Evolutionary conservation across 2,888 invertebrate species (phyloP), one percentile per base, ranked within the genome.

Genomic region (Spilosoma lubricipeda): DNA sequence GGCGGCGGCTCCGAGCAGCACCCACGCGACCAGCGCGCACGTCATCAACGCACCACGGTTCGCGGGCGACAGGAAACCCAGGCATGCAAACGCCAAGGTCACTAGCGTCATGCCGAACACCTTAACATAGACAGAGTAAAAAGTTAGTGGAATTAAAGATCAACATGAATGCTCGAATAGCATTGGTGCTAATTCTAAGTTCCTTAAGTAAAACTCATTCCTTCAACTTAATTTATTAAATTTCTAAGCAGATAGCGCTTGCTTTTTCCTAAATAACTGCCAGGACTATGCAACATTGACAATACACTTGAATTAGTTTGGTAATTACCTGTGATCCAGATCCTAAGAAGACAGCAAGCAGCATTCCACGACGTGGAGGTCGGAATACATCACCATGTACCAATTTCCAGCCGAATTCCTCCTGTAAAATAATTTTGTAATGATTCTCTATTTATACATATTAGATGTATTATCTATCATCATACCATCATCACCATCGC

Each of bases 41-140:
- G 99, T 99, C 99, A 99, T 99, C 77, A 99, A 94, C 0, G 99
- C 99, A 15, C 99, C 99, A 87, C 99, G 97, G 95, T 99, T 99
- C 8, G 99, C 99, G 0, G 99, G 99, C 18, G 99, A 99, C 74
- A 99, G 96, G 95, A 99, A 99, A 73, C 99, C 99, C 80, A 99
- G 97, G 92, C 99, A 99, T n/a, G 99, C 99, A 95, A 99, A 99
- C 27, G 98, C 99, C 75, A 99, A 94, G 0, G 99, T 99, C 71
- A 99, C 98, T 71, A 99, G 96, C 0, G 99, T 97, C 99, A 99
- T 99, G 89, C 98, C 98, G 89, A 99, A 98, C 18, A 97, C 96
- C 95, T 95, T 15, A 1, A 20, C 33, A 52, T 0, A n/a, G 8
- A 30, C 13, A 30, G 2, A 63, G 7, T 30, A 30, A 1, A 1